Evolutionary conservation across 1,140 invertebrate genomes (phyloP).

Genomic region (Drosophila orena): DNA sequence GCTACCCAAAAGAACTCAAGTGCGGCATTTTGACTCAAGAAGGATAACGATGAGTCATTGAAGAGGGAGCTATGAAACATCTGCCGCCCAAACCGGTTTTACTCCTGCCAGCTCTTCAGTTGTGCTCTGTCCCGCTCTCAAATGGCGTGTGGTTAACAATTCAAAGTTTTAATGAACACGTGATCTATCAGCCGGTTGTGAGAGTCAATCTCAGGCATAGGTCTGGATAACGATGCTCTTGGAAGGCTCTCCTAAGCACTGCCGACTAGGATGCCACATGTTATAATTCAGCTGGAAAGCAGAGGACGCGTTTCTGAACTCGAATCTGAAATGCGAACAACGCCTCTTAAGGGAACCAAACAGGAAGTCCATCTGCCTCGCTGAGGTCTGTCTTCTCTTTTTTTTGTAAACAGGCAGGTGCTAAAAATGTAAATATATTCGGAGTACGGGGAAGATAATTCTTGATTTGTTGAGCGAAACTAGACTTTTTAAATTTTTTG

Average conservation of each 20-base stretch:
- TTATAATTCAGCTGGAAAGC: background rate
- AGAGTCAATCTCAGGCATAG: background rate
- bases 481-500: background rate
- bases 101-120: slow-evolving; percentile 15
- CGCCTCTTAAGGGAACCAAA: slow-evolving; percentile 27
- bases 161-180: background rate
- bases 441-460: background rate
- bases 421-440: background rate
- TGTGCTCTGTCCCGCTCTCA: background rate
- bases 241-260: slow-evolving; percentile 1
- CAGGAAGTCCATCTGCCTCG: slow-evolving; percentile 20
- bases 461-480: too few relatives aligned
- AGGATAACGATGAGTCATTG: slow-evolving; percentile 38
- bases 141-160: slow-evolving; percentile 34
- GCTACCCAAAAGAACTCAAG: slow-evolving; percentile 11
- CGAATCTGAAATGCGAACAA: slow-evolving; percentile 28
- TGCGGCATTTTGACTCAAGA: slow-evolving; percentile 21
- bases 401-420: slow-evolving; percentile 14
- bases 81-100: slow-evolving; percentile 66
- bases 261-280: background rate
- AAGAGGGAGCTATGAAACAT: slow-evolving; percentile 44
- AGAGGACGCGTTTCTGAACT: slow-evolving; percentile 6
- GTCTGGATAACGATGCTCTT: background rate
- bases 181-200: slow-evolving; percentile 4
- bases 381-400: background rate